phyloP scores from a whole-genome alignment of 2,888 invertebrate species.

The Parascotia fuliginaria region DNA sequence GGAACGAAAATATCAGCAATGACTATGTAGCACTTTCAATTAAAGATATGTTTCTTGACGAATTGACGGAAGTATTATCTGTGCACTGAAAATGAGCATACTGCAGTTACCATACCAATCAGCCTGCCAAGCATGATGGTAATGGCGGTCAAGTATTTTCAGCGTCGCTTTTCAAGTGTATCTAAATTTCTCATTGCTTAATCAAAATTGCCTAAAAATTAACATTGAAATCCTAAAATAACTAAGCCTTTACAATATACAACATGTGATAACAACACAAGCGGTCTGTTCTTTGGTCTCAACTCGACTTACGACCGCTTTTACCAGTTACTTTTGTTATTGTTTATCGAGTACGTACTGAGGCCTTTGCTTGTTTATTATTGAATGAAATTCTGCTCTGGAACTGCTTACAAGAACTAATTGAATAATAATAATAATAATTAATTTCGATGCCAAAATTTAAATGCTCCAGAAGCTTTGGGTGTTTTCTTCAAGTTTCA shows the following conservation, averaged over 20 bases:
- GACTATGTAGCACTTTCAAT: too few species aligned
- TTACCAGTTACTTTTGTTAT: constrained; percentile 52
- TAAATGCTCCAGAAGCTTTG: constrained; percentile 1
- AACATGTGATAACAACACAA: constrained; percentile 37
- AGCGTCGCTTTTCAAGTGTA: neutral
- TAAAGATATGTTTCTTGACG: too few species aligned
- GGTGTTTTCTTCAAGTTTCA: constrained; percentile 2
- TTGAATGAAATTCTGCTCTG: constrained; percentile 50
- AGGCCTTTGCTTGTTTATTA: constrained; percentile 59
- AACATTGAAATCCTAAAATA: constrained; percentile 5
- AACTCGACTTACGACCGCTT: constrained; percentile 39
- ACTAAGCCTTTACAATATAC: constrained; percentile 9
- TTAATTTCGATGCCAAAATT: constrained; percentile 27
- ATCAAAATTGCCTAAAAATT: neutral
- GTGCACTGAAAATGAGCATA: too few species aligned
- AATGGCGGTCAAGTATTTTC: too few species aligned
- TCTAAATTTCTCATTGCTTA: neutral
- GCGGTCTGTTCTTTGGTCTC: constrained; percentile 48
- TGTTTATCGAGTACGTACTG: constrained; percentile 57
- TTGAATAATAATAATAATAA: constrained; percentile 42
- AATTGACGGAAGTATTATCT: too few species aligned
- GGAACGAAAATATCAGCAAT: too few species aligned
- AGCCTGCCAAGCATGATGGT: too few species aligned
- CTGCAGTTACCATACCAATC: too few species aligned
- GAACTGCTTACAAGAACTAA: constrained; percentile 43